Percentiles rank a stretch among this genome's conserved stretches.
phyloP scores from a whole-genome alignment of 2,888 invertebrate genomes.

The Orthonevra nobilis region DNA sequence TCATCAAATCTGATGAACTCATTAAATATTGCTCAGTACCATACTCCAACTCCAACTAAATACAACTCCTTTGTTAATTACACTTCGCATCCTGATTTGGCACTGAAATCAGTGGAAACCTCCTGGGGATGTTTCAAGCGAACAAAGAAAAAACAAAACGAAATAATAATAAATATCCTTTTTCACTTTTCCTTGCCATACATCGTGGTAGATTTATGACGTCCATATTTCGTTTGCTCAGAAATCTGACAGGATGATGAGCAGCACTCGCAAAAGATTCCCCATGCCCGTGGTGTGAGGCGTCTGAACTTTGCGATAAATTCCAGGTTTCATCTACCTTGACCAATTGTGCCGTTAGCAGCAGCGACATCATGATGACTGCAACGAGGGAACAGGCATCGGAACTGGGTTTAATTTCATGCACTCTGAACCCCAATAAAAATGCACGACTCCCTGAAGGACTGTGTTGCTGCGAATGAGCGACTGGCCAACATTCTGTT shows the following conservation, averaged over 20 bases:
- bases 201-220: slow-evolving; percentile 53
- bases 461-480: slow-evolving; percentile 4
- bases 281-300: slow-evolving; percentile 6
- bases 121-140: not conserved
- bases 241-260: slow-evolving; percentile 62
- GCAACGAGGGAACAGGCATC: not conserved
- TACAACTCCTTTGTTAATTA: no score
- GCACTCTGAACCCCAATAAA: slow-evolving; percentile 65
- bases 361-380: not conserved
- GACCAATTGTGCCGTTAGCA: slow-evolving; percentile 58
- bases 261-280: slow-evolving; percentile 43
- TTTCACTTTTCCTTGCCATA: slow-evolving; percentile 24
- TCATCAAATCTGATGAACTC: no score
- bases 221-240: slow-evolving; percentile 38
- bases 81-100: no score
- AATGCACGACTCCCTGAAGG: slow-evolving; percentile 59
- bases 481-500: slow-evolving; percentile 17
- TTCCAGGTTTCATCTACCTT: slow-evolving; percentile 68
- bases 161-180: not conserved
- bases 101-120: no score
- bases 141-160: not conserved
- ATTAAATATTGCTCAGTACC: no score
- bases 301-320: slow-evolving; percentile 60
- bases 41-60: no score
- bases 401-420: slow-evolving; percentile 65